Evolutionary conservation across 2,113 vertebrate species (phyloP), one percentile per base, ranked within the genome.

Genomic region (Noturus placidus): DNA sequence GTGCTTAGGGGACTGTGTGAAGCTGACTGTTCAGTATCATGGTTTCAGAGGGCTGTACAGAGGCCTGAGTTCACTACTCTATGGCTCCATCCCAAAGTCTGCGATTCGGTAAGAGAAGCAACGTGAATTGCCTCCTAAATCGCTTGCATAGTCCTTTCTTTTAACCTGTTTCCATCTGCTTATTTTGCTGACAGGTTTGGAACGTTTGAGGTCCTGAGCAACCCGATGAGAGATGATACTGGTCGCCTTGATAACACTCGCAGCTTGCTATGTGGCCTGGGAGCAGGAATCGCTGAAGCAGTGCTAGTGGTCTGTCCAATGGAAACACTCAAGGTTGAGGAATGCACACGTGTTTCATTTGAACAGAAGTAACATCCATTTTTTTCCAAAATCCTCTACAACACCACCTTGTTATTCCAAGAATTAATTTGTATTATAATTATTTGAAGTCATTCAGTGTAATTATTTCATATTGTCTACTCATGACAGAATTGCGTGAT

Each of bases 41-140:
- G 93, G 95, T 0, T 92, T 96, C 57, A 92, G 93, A 91, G 96
- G 95, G 25, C 90, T 95, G 87, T 96, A 96, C 79, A 93, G 96
- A 86, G 96, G 95, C 20, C 94, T 96, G 74, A 96, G 96, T 93
- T 95, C 95, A 46, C 91, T 96, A 88, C 92, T 96, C 0, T 95
- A 95, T n/a, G 94, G 95, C 74, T 95, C 96, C 27, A 96, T 96
- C 89, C 94, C 95, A 61, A 96, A 96, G 86, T 95, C 95, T 87
- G 95, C 95, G 38, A 93, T 96, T 86, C 95, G 95, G 95, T 95
- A 92, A 93, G 89, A 85, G 30, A 59, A 61, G 14, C 27, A 22
- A 0, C 72, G 7, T 20, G 10, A 70, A 22, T 27, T 35, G 46
- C 15, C 30, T 63, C 1, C 63, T 52, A 52, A 70, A 86, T 33